Evolutionary conservation across 1,140 invertebrate genomes (phyloP), one percentile per base, ranked within the genome.

Genomic region (Diabrotica virgifera): DNA sequence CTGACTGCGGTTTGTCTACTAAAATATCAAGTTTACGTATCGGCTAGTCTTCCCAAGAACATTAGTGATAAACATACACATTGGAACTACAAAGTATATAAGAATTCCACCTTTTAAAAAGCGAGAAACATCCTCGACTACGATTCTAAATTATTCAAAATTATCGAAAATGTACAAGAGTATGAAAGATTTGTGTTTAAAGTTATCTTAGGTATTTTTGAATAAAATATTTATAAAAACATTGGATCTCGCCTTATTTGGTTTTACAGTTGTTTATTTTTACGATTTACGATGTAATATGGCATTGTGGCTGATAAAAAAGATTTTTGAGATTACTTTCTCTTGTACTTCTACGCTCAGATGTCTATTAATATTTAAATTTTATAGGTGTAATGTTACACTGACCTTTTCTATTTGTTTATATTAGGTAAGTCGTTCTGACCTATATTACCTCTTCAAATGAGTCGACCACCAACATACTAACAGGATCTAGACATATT

Each of bases 131-230:
- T 46, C 40, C 6, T 10, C 40, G 40, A 46, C n/a, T 24, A n/a
- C 51, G 51, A 14, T 14, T 12, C 10, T 55, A 55, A 55, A 55
- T 55, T 55, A 55, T 55, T 36, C 13, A 55, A 55, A 55, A 55
- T 52, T 52, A 52, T 55, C 35, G 35, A 36, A 55, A 55, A 36
- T 55, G 53, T 55, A 14, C 35, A 55, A 36, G 35, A 10, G 40
- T 46, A 55, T 55, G 53, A 55, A 24, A 55, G 53, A 55, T 55
- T 55, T 55, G 53, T 36, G 53, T 55, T 14, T 36, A 36, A 24
- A 55, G 53, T 14, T 55, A 55, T 55, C 35, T 55, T 36, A 55
- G 53, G 53, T 55, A 55, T 55, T 55, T 55, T 6, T 7, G 53
- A 55, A 55, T 55, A 14, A 36, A 24, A 36, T 55, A 55, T 46